These are phyloP conservation scores for Ostrea edulis DNA, from an alignment of 1,140 invertebrate species.

Conservation along the genomic window DNA sequence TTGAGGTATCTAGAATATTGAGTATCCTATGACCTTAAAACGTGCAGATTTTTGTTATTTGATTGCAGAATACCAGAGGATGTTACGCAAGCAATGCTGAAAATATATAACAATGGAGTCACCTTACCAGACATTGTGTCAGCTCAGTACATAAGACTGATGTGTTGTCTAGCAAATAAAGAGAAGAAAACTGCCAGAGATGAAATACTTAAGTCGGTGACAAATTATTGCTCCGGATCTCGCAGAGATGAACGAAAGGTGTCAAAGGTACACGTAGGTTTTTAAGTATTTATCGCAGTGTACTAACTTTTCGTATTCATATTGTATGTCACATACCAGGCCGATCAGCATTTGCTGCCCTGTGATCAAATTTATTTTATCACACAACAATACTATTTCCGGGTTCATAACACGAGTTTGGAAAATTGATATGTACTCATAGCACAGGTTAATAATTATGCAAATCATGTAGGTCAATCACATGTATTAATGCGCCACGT, in stretches of 20 bases:
- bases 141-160: neutral
- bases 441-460: no score
- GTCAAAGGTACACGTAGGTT: neutral
- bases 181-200: neutral
- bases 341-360: neutral
- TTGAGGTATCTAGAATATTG: no score
- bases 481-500: no score
- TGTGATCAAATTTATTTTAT: neutral
- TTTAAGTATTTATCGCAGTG: neutral
- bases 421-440: no score
- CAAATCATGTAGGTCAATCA: no score
- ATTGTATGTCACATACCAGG: neutral
- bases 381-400: no score
- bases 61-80: slow-evolving; percentile 11
- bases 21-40: no score
- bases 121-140: neutral
- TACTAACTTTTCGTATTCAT: no score
- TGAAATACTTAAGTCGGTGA: neutral
- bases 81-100: neutral
- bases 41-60: no score
- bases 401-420: no score
- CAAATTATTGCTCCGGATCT: neutral
- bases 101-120: neutral
- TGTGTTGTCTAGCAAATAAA: neutral
- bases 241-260: neutral